These are phyloP conservation scores for Hofmannophila pseudospretella DNA, from an alignment of 2,888 invertebrate species.

Conservation along the genomic window DNA sequence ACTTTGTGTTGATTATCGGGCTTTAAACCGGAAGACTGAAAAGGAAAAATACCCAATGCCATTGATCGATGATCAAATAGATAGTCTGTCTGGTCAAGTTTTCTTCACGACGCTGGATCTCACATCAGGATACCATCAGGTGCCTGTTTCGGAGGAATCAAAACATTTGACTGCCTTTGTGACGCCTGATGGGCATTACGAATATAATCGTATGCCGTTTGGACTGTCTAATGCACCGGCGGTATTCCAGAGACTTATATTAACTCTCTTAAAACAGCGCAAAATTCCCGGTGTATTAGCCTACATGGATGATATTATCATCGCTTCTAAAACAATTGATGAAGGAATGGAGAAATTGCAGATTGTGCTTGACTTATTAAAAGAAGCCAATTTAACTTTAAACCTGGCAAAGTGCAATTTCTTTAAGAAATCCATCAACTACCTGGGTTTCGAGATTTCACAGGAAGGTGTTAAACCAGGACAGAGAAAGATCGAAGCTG, in stretches of 20 bases:
- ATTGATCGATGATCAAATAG: constrained; percentile 13
- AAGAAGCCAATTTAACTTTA: constrained; percentile 8
- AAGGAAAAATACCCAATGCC: constrained; percentile 19
- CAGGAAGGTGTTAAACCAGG: neutral
- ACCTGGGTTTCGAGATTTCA: constrained; percentile 1
- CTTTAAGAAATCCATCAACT: constrained; percentile 5
- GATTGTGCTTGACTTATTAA: neutral
- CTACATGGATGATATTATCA: constrained; percentile 13
- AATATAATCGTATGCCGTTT: constrained; percentile 7
- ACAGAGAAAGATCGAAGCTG: neutral
- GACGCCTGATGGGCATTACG: constrained; percentile 7
- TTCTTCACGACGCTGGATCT: constrained; percentile 9
- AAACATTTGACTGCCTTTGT: constrained; percentile 6
- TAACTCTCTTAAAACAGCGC: neutral
- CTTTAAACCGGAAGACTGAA: constrained; percentile 11
- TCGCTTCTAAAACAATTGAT: constrained; percentile 4
- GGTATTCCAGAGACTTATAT: constrained; percentile 6
- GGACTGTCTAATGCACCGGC: constrained; percentile 5
- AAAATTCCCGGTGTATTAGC: constrained; percentile 10
- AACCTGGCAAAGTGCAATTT: constrained; percentile 11
- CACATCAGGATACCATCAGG: constrained; percentile 3
- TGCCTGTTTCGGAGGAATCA: constrained; percentile 1
- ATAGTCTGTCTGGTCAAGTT: constrained; percentile 8
- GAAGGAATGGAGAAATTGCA: constrained; percentile 7
- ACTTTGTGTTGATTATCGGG: constrained; percentile 15